Conservation (phyloP, 30 jellyfish, hydroid and myxozoan species). For the Chironex yamaguchii region DNA sequence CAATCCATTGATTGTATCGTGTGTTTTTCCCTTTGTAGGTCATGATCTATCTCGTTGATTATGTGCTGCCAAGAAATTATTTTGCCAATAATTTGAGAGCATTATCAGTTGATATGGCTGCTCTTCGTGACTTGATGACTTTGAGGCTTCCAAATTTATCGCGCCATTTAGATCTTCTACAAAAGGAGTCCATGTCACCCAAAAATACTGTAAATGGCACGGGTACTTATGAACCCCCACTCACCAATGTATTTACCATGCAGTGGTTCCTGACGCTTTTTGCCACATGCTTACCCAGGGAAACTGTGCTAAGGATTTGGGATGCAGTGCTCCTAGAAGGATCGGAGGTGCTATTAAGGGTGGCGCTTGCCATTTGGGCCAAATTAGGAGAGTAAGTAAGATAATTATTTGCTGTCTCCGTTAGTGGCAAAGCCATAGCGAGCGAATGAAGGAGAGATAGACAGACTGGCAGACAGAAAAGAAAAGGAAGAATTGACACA, state of each 20-base stretch:
- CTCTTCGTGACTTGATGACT: conserved; percentile 88
- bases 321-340: conserved; percentile 97
- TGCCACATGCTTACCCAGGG: conserved; percentile 97
- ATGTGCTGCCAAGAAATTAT: conserved; percentile 91
- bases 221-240: conserved; percentile 95
- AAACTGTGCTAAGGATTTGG: conserved; percentile 95
- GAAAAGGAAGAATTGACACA: no score
- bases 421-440: no score
- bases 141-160: conserved; percentile 86
- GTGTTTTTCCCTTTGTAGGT: conserved; percentile 57
- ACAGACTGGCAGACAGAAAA: no score
- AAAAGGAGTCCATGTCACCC: conserved; percentile 75
- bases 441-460: no score
- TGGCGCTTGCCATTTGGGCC: conserved; percentile 97
- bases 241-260: conserved; percentile 95
- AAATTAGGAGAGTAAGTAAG: conserved; percentile 90
- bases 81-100: conserved; percentile 95
- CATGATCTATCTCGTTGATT: conserved; percentile 91
- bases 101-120: conserved; percentile 99
- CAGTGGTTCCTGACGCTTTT: conserved; percentile 97
- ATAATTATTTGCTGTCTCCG: no score
- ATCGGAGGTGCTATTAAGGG: conserved; percentile 91
- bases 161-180: conserved; percentile 79
- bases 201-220: conserved; percentile 69
- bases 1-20: no score